Evolutionary conservation across 1,140 invertebrate species (phyloP).

Genomic region (Zaprionus ornatus): DNA sequence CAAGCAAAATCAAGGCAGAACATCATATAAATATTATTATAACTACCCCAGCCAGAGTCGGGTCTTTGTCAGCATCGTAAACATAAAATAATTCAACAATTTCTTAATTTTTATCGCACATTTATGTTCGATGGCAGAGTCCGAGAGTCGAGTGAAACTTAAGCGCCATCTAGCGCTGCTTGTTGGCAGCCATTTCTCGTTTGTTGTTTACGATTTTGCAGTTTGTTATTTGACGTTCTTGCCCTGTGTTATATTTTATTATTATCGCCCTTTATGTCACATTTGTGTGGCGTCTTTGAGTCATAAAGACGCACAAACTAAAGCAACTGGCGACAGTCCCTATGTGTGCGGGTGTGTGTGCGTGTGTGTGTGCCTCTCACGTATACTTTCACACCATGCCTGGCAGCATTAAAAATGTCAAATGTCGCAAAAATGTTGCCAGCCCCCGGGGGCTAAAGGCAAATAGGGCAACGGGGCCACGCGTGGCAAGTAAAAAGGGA

Average conservation of each 20-base stretch:
- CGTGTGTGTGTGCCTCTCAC: slow-evolving; percentile 48
- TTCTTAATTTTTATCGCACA: slow-evolving; percentile 78
- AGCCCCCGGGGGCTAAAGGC: slow-evolving; percentile 42
- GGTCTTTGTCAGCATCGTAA: slow-evolving; percentile 34
- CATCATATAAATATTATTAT: slow-evolving; percentile 63
- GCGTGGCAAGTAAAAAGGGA: slow-evolving; percentile 17
- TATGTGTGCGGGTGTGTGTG: slow-evolving; percentile 15
- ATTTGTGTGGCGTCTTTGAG: slow-evolving; percentile 79
- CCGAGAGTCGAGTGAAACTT: slow-evolving; percentile 64
- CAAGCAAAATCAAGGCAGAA: slow-evolving; percentile 27
- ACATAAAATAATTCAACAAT: slow-evolving; percentile 79
- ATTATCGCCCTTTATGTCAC: slow-evolving; percentile 81
- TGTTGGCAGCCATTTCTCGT: slow-evolving; percentile 29
- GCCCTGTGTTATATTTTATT: slow-evolving; percentile 73
- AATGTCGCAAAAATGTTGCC: slow-evolving; percentile 81
- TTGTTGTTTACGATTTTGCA: slow-evolving; percentile 80
- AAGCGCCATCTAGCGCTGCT: slow-evolving; percentile 67
- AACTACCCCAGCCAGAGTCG: background rate
- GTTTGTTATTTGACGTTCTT: slow-evolving; percentile 70
- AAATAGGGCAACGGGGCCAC: slow-evolving; percentile 22
- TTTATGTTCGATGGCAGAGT: slow-evolving; percentile 46
- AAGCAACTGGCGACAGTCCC: slow-evolving; percentile 53
- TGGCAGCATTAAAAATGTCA: slow-evolving; percentile 80
- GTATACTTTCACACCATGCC: slow-evolving; percentile 77
- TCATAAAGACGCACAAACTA: slow-evolving; percentile 81